Percentiles rank a stretch among this genome's conserved stretches.
phyloP scores from a whole-genome alignment of 2,888 invertebrate genomes.

The Platycheirus rosarum region DNA sequence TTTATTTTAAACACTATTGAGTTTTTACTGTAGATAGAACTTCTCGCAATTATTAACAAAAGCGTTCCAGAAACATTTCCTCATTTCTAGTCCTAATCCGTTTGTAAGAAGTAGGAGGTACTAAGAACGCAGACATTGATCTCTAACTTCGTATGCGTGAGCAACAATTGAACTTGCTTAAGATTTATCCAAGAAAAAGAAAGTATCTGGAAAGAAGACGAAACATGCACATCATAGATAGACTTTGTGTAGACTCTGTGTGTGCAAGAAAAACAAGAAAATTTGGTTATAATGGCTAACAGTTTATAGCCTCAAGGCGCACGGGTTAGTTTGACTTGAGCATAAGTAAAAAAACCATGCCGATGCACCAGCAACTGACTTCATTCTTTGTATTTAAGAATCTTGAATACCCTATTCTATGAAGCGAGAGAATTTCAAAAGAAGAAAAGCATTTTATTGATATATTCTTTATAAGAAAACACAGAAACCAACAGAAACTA shows the following conservation, averaged over 20 bases:
- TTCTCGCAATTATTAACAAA: background rate
- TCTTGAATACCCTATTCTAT: conserved; percentile 4
- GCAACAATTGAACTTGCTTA: conserved; percentile 28
- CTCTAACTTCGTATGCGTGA: conserved; percentile 7
- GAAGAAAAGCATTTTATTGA: conserved; percentile 40
- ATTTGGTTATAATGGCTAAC: conserved; percentile 30
- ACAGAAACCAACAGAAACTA: conserved; percentile 16
- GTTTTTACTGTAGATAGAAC: too few species aligned
- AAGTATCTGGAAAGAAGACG: conserved; percentile 27
- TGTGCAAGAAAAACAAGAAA: conserved; percentile 34
- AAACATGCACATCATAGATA: conserved; percentile 21
- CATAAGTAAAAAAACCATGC: background rate
- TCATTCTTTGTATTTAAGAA: background rate
- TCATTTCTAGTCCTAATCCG: background rate
- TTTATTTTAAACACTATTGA: too few species aligned
- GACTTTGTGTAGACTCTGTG: background rate
- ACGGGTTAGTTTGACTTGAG: conserved; percentile 7
- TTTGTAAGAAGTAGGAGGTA: background rate
- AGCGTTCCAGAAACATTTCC: background rate
- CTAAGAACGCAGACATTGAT: background rate
- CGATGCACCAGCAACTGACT: background rate
- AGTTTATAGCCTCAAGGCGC: conserved; percentile 12
- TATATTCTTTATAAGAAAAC: conserved; percentile 23
- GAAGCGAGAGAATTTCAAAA: background rate
- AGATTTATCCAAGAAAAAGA: conserved; percentile 11